Percentiles rank a stretch among this genome's conserved stretches.
Conservation (phyloP, 2,797 vertebrate species). For the Pitangus sulphuratus region DNA sequence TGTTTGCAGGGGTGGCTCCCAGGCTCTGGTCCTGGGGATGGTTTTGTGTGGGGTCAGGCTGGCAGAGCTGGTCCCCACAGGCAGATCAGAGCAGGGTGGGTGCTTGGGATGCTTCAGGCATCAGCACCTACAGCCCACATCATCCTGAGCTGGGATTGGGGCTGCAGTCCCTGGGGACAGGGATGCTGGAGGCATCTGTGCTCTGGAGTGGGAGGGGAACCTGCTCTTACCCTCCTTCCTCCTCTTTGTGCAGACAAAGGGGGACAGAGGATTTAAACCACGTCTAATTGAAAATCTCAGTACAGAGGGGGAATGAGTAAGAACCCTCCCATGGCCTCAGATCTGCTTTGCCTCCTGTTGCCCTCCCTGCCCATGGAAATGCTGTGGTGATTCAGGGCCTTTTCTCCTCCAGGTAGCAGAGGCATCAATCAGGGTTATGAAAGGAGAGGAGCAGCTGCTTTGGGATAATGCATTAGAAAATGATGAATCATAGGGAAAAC, state of each 20-base stretch:
- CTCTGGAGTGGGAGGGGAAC: fast-evolving
- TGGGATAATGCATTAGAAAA: not conserved
- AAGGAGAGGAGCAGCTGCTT: not conserved
- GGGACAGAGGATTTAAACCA: not conserved
- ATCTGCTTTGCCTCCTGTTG: not conserved
- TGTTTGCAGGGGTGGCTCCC: fast-evolving
- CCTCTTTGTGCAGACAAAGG: not conserved
- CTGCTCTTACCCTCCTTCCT: not conserved
- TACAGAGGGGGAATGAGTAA: fast-evolving
- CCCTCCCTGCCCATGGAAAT: not conserved
- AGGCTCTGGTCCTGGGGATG: fast-evolving
- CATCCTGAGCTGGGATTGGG: not conserved
- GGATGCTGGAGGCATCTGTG: not conserved
- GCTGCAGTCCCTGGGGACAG: fast-evolving
- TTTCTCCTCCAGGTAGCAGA: not conserved
- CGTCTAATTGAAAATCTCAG: fast-evolving
- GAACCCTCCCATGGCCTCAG: not conserved
- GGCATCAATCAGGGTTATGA: not conserved
- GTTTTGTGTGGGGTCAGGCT: not conserved
- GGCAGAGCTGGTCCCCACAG: not conserved
- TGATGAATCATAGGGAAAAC: not conserved
- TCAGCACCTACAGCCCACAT: fast-evolving
- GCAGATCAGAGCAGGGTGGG: fast-evolving
- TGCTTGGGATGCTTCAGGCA: not conserved
- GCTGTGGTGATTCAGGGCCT: not conserved